Base-by-base conservation (phyloP, 2,113 vertebrate species). In the Amblyornis subalaris region DNA sequence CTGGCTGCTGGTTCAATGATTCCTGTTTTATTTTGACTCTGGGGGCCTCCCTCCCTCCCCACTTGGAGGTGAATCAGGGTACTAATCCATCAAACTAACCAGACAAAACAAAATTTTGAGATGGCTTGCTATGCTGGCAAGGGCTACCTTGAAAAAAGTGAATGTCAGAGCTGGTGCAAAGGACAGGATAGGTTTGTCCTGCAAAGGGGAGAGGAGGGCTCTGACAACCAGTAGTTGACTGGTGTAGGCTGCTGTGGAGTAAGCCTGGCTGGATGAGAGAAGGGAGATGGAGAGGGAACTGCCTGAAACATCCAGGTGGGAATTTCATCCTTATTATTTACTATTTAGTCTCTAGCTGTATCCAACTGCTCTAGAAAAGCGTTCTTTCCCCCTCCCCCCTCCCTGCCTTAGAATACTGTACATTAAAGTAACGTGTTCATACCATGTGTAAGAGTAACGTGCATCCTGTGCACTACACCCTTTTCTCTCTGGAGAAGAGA, bases 381-480 rank as follows among this genome's bases (percentile, higher is more conserved):
- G 2, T 13, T 17, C 12, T 22, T 33, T n/a, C 44, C 8, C 44
- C 44, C 44, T 15, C 40, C 4, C 11, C 4, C 16, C 28, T 15
- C 40, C 4, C 11, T 4, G 13, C 28, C 23, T 28, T 23, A 15
- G n/a, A 60, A 47, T 42, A 16, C 3, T 44, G 3, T 61, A 4
- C 20, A 58, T 71, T 85, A 20, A 38, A 78, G 8, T 23, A 31
- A 28, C 8, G 5, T 1, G 1, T 18, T 9, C 22, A 51, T 18
- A 45, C 4, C 2, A 8, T 3, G 10, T 69, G 17, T 64, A 48
- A 78, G 67, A 73, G 31, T 48, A 47, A 62, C 3, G n/a, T 5
- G 3, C 9, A 16, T 28, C 24, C 29, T 50, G 7, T 54, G 10
- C 0, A 0, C n/a, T 36, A 26, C 31, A 67, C 14, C 38, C 13